Evolutionary conservation across 2,888 invertebrate genomes (phyloP), one percentile per base, ranked within the genome.

Genomic region (Caenorhabditis sinica): DNA sequence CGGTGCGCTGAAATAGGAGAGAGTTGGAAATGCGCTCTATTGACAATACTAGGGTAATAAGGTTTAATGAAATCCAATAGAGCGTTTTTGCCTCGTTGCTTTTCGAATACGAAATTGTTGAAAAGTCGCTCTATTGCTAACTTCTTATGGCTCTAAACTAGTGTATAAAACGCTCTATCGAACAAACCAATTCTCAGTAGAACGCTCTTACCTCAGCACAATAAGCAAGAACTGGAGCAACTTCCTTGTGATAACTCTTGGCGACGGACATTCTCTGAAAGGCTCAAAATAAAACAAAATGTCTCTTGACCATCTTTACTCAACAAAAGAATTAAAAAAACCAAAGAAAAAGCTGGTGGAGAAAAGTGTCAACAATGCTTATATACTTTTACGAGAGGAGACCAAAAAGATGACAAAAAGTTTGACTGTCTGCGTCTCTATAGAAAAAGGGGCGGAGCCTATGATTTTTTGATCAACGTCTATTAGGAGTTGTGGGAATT

Each of bases 221-320:
- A 72, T 90, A 90, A 28, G 79, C 74, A 30, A 90, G 81, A 6
- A 90, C 72, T 25, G 88, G 87, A 83, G 89, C 88, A 1, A 66
- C 82, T 6, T 33, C 33, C 13, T 80, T 73, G 17, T 87, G 36
- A 73, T 85, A 89, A 72, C 87, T 88, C 80, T 89, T 89, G 20
- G 77, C 73, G 20, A 60, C 56, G 9, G 83, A 80, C 74, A 82
- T 76, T 58, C 23, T 69, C 36, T 69, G 49, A 20, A 66, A 51
- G 43, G 5, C 8, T 33, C 4, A 33, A 33, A 33, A 33, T 33
- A 6, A 60, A 43, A 40, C 23, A 17, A n/a, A n/a, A n/a, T n/a
- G n/a, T n/a, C n/a, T n/a, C n/a, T n/a, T n/a, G n/a, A n/a, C n/a
- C n/a, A n/a, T n/a, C n/a, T n/a, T n/a, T n/a, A n/a, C 36, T 63